phyloP scores from a whole-genome alignment of 2,113 vertebrate genomes.

The Plotosus lineatus region DNA sequence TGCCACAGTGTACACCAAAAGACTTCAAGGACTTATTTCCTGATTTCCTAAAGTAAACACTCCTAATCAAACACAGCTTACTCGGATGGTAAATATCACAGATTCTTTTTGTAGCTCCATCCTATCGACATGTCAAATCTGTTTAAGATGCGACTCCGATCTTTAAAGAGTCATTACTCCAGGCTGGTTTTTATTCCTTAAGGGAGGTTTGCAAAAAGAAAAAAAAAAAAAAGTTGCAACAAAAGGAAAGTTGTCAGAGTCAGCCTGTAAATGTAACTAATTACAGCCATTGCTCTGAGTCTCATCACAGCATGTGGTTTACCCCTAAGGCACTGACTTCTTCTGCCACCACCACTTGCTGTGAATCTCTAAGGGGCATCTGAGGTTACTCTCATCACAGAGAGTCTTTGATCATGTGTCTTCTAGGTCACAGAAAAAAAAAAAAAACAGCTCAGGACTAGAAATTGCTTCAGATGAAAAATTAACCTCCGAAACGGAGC shows the following conservation, averaged over 20 bases:
- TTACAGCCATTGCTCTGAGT: constrained; percentile 26
- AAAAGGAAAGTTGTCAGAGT: constrained; percentile 19
- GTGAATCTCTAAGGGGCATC: constrained; percentile 35
- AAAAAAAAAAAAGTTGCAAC: constrained; percentile 23
- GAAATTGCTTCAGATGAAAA: neutral
- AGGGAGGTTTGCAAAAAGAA: neutral
- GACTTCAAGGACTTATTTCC: constrained; percentile 18
- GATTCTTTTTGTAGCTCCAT: constrained; percentile 34
- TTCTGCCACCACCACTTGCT: constrained; percentile 36
- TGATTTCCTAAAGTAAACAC: constrained; percentile 50
- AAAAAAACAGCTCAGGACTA: neutral
- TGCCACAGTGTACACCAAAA: constrained; percentile 16
- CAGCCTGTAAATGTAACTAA: constrained; percentile 52
- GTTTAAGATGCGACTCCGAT: constrained; percentile 27
- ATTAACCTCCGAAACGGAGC: neutral
- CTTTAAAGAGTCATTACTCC: neutral
- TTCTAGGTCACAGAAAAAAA: constrained; percentile 15
- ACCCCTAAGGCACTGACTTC: neutral
- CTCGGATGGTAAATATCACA: constrained; percentile 8
- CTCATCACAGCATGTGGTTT: constrained; percentile 38
- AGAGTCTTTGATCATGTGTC: constrained; percentile 18
- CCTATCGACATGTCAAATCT: constrained; percentile 6
- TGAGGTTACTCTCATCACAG: constrained; percentile 5
- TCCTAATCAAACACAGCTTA: constrained; percentile 47
- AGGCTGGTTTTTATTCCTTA: neutral